Evolutionary conservation across 2,797 vertebrate genomes (phyloP).

Genomic region (Scyliorhinus canicula): DNA sequence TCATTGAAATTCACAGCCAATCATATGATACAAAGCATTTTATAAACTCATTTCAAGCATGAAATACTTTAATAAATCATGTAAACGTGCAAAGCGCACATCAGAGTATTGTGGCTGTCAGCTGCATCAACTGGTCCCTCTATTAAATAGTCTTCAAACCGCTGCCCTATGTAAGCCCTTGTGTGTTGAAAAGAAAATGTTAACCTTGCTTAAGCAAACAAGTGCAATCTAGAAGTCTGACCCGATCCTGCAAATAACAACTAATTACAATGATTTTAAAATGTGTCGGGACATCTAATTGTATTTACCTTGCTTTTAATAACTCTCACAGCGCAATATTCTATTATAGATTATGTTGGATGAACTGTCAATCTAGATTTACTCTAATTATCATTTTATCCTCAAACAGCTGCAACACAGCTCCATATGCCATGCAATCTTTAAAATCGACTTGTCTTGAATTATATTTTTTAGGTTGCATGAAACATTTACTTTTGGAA

Average conservation of each 20-base stretch:
- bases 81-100: background rate
- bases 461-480: background rate
- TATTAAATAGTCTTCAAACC: background rate
- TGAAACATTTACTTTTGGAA: background rate
- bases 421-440: background rate
- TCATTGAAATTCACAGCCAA: background rate
- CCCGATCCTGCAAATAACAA: background rate
- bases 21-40: background rate
- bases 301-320: background rate
- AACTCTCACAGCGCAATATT: background rate
- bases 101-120: background rate
- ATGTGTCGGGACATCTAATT: background rate
- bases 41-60: background rate
- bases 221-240: background rate
- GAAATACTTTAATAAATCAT: background rate
- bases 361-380: background rate
- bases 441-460: background rate
- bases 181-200: background rate
- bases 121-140: background rate
- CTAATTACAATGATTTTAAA: background rate
- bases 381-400: background rate
- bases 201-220: background rate
- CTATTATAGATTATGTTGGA: slow-evolving; percentile 6
- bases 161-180: too few species aligned
- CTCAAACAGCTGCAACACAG: background rate